Evolutionary conservation across 2,888 invertebrate genomes (phyloP), one percentile per base, ranked within the genome.

Genomic region (Amphipoea oculea): DNA sequence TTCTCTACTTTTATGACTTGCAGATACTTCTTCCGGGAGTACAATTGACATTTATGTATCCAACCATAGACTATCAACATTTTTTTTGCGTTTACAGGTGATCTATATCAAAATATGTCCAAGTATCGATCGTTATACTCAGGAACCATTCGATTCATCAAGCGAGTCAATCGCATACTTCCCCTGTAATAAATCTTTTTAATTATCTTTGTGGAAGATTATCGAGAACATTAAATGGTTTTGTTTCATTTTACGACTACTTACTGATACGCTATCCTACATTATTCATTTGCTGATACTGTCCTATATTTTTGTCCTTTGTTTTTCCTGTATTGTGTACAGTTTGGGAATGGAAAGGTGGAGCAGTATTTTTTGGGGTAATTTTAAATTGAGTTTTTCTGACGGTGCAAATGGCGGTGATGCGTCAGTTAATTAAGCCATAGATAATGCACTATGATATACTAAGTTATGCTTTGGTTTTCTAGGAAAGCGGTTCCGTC

Each of bases 171-270:
- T 65, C 45, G 23, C n/a, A 36, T 42, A 45, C 45, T 84, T 81
- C 40, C 79, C 40, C 23, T 29, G 84, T 63, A 62, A 81, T 81
- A 63, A 81, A 84, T 81, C 81, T 78, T 63, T 68, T 83, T 83
- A 68, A 83, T 68, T 83, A 29, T 68, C 78, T 68, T 68, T 45
- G 80, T 62, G 84, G 68, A 68, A 62, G 68, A 83, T 83, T 36
- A 54, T 51, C n/a, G 20, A 62, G 68, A 48, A 68, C 84, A 84
- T 83, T 84, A 81, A 48, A 20, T 40, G 40, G 68, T 83, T 81
- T 78, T 83, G 62, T 78, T 62, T 23, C 17, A 54, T 45, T 83
- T 68, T 40, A 68, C 48, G 71, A n/a, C 54, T 79, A 14, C 7
- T 57, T 57, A 23, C 23, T 51, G 45, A 45, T 45, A 45, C 11